Base-by-base conservation (phyloP, 2,797 vertebrate species). In the Chromobotia macracanthus region DNA sequence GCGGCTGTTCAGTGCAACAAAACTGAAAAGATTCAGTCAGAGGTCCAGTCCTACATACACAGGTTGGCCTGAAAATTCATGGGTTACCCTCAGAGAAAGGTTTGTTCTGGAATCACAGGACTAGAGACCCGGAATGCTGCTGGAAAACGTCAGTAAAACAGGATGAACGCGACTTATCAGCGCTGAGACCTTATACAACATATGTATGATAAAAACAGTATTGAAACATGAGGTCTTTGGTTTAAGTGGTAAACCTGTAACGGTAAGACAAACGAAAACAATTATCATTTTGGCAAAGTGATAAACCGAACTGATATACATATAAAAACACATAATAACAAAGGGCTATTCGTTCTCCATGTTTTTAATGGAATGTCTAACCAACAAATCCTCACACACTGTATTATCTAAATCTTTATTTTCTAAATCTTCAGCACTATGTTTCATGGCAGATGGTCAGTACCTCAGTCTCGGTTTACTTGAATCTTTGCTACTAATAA, bases 161-260 rank as follows among this genome's bases (percentile, higher is more conserved):
- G 18, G 71, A 74, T 10, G 31, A 44, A 77, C 56, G 65, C 51
- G 41, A 44, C 41, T 44, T 44, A 15, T 72, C 19, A 66, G 75
- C 51, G 60, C 79, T 70, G 64, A 75, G 55, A 79, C 31, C 46
- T 48, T 19, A 25, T 23, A 72, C 16, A 80, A 74, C 25, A 23
- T 13, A 79, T 19, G 58, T 21, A 64, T 63, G 63, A 58, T 78
- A 63, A 53, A 86, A 86, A 90, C 86, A 89, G 87, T 90, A 91
- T 85, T 85, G 89, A 73, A 79, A 85, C 81, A 89, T 86, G 88
- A 90, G 88, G 90, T 91, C 83, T 91, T 86, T 83, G 85, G 91
- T 92, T 90, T 90, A 75, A 82, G 82, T 88, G 88, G 84, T 87
- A 87, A 84, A 86, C 89, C 87, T 88, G 85, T 79, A 87, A 87